A percentile compares a stretch with the other conserved stretches of the same genome.
Evolutionary conservation across 2,888 invertebrate species (phyloP).

Genomic region (Andrena haemorrhoa): DNA sequence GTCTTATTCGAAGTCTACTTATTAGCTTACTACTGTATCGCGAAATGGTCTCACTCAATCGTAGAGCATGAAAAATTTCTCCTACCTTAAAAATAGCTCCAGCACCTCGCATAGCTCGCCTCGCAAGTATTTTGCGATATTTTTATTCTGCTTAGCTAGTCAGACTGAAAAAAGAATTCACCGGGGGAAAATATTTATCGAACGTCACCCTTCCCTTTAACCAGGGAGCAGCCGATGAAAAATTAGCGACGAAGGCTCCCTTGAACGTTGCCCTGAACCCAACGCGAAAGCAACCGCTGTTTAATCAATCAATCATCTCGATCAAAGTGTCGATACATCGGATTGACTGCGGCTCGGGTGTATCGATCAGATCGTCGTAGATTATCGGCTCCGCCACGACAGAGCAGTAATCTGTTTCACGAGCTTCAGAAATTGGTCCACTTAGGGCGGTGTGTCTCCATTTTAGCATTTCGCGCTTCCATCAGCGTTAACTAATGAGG

Average conservation of each 20-base stretch:
- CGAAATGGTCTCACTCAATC: too few species aligned
- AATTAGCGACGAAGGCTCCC: slow-evolving; percentile 8
- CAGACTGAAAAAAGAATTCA: neutral
- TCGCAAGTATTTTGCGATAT: neutral
- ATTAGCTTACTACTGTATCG: too few species aligned
- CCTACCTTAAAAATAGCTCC: neutral
- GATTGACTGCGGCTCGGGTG: slow-evolving; percentile 23
- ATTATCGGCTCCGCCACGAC: slow-evolving; percentile 36
- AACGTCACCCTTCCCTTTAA: neutral
- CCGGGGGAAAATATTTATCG: neutral
- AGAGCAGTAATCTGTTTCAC: slow-evolving; percentile 43
- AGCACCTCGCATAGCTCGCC: neutral
- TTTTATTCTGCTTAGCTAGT: neutral
- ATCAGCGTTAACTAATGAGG: slow-evolving; percentile 11
- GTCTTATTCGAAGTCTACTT: too few species aligned
- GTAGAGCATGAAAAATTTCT: neutral
- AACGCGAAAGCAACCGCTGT: slow-evolving; percentile 13
- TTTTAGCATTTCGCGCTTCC: slow-evolving; percentile 26
- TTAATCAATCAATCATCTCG: slow-evolving; percentile 43
- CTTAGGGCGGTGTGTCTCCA: slow-evolving; percentile 26
- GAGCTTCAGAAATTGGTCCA: slow-evolving; percentile 37
- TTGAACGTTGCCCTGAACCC: neutral
- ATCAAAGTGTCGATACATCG: slow-evolving; percentile 32
- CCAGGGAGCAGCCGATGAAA: neutral
- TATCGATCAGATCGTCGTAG: slow-evolving; percentile 40